These are phyloP conservation scores for Rhincodon typus DNA, from an alignment of 2,797 vertebrate genomes.

Conservation along the genomic window DNA sequence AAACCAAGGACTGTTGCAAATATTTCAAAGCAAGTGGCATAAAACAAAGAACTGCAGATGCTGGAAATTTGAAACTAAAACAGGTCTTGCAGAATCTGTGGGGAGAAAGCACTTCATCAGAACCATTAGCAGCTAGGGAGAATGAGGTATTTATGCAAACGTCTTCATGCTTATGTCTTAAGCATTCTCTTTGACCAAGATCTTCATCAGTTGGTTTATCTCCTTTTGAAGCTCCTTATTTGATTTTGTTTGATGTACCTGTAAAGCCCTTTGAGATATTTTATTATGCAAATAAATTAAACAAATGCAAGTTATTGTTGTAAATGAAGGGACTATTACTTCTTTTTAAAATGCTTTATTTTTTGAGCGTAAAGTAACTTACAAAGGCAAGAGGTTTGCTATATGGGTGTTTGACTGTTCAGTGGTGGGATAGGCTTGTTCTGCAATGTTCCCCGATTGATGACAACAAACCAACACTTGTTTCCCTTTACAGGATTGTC, in stretches of 20 bases:
- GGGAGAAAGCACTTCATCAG: too few relatives aligned
- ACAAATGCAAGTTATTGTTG: neutral
- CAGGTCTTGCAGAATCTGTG: too few relatives aligned
- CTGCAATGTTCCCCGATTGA: neutral
- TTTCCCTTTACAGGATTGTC: slow-evolving; percentile 49
- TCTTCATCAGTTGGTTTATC: neutral
- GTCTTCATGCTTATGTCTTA: too few relatives aligned
- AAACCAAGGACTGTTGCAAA: too few relatives aligned
- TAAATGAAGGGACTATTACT: neutral
- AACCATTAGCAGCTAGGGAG: too few relatives aligned
- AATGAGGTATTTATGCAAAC: too few relatives aligned
- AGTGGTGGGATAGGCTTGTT: neutral
- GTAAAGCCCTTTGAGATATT: neutral
- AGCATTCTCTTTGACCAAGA: neutral
- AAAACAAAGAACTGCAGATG: too few relatives aligned
- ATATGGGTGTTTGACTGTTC: neutral
- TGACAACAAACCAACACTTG: neutral
- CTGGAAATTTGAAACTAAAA: too few relatives aligned
- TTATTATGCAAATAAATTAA: neutral
- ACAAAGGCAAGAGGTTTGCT: neutral
- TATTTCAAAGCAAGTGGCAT: too few relatives aligned
- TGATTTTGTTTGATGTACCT: neutral
- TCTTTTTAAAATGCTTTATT: neutral
- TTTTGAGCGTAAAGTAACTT: neutral
- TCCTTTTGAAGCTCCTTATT: neutral